A percentile compares a stretch with the other conserved stretches of the same genome.
phyloP scores from a whole-genome alignment of 2,113 vertebrate genomes.

The Pipra filicauda region DNA sequence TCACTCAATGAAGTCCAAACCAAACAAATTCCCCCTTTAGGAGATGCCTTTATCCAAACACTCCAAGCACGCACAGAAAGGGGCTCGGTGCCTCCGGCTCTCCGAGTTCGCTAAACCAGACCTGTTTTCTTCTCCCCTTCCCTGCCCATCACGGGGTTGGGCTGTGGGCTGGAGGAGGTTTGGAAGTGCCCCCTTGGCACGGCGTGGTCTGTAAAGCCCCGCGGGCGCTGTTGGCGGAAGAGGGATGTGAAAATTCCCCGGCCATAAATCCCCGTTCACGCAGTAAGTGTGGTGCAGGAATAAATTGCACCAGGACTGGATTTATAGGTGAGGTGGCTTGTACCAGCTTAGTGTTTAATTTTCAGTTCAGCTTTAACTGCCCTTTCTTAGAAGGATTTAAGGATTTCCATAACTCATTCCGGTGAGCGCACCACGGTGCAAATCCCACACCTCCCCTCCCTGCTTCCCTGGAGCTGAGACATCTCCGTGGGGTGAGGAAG shows the following conservation, averaged over 20 bases:
- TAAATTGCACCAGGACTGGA: neutral
- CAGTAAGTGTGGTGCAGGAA: neutral
- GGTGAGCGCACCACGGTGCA: accelerated
- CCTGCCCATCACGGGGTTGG: accelerated
- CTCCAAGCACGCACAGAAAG: neutral
- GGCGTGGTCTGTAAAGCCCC: accelerated
- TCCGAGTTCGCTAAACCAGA: neutral
- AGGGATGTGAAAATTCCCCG: neutral
- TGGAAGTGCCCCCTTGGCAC: neutral
- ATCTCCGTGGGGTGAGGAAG: neutral
- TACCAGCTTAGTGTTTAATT: constrained; percentile 50
- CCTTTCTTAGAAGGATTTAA: constrained; percentile 13
- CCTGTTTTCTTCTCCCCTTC: neutral
- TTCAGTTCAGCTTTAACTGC: constrained; percentile 38
- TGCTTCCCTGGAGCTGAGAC: neutral
- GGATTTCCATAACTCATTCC: constrained; percentile 28
- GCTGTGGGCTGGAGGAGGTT: neutral
- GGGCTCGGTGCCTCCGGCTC: neutral
- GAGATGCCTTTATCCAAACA: constrained; percentile 42
- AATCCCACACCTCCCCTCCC: neutral
- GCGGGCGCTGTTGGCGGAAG: accelerated
- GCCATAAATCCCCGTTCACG: neutral
- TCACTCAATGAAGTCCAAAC: constrained; percentile 67
- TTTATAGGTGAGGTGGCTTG: constrained; percentile 16
- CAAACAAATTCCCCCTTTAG: constrained; percentile 61